Conservation (phyloP, 2,888 invertebrate species). For the Busseola fusca region DNA sequence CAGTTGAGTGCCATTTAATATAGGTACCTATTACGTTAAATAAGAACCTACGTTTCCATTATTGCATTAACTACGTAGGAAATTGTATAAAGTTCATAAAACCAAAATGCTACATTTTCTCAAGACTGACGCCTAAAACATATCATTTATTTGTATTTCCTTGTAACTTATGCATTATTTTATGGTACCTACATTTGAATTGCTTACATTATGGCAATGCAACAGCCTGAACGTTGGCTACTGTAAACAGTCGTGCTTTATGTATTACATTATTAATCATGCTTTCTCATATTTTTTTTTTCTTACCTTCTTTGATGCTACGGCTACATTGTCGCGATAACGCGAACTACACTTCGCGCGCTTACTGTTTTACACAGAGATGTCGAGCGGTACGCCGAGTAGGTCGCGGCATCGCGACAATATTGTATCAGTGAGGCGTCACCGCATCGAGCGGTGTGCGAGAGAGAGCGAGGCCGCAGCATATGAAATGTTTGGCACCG, state of each 20-base stretch:
- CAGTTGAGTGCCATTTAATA: conserved; percentile 20
- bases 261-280: conserved; percentile 1
- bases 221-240: neutral
- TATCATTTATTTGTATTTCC: conserved; percentile 78
- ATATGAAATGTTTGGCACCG: too few species aligned
- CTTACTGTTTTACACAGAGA: neutral
- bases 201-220: neutral
- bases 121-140: conserved; percentile 81
- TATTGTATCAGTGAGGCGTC: too few species aligned
- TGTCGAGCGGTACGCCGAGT: too few species aligned
- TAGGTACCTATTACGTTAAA: conserved; percentile 9
- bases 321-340: neutral
- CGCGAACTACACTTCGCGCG: neutral
- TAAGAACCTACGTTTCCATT: conserved; percentile 19
- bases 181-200: conserved; percentile 16
- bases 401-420: too few species aligned
- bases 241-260: conserved; percentile 4
- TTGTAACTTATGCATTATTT: conserved; percentile 59
- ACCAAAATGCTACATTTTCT: conserved; percentile 69
- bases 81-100: conserved; percentile 25
- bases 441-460: too few species aligned
- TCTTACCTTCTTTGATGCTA: neutral
- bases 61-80: conserved; percentile 11
- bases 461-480: too few species aligned
- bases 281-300: neutral